Percentiles rank a stretch among this genome's conserved stretches.
Evolutionary conservation across 2,113 vertebrate species (phyloP).

Genomic region (Sisor rabdophorus): DNA sequence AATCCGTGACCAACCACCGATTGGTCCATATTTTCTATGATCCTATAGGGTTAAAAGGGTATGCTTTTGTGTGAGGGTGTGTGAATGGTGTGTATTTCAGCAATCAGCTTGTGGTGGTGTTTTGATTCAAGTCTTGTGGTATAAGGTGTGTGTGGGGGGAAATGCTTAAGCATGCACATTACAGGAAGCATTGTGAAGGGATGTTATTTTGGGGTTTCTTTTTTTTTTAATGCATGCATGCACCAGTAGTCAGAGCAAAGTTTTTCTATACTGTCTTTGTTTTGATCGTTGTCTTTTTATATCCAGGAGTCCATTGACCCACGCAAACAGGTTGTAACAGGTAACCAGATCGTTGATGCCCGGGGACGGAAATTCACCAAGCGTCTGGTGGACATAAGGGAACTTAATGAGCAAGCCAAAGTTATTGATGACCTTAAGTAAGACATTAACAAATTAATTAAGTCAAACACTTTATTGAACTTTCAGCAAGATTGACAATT

Average conservation of each 20-base stretch:
- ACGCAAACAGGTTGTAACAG: conserved; percentile 72
- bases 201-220: conserved; percentile 2
- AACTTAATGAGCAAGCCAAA: conserved; percentile 97
- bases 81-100: conserved; percentile 11
- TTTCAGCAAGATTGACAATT: neutral
- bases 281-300: neutral
- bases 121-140: conserved; percentile 13
- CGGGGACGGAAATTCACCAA: conserved; percentile 88
- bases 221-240: conserved; percentile 18
- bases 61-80: conserved; percentile 24
- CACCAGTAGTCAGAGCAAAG: neutral
- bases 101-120: conserved; percentile 29
- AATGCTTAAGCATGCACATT: conserved; percentile 18
- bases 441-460: conserved; percentile 44
- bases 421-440: conserved; percentile 99
- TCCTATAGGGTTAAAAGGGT: conserved; percentile 32
- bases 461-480: neutral
- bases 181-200: conserved; percentile 2
- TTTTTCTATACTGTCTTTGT: neutral
- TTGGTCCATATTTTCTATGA: conserved; percentile 4
- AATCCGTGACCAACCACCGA: conserved; percentile 25
- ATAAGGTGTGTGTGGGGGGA: neutral
- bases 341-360: conserved; percentile 76
- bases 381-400: conserved; percentile 91
- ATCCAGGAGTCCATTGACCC: conserved; percentile 82